A percentile compares a stretch with the other conserved stretches of the same genome.
phyloP scores from a whole-genome alignment of 2,888 invertebrate species.

The Holacanthella duospinosa region DNA sequence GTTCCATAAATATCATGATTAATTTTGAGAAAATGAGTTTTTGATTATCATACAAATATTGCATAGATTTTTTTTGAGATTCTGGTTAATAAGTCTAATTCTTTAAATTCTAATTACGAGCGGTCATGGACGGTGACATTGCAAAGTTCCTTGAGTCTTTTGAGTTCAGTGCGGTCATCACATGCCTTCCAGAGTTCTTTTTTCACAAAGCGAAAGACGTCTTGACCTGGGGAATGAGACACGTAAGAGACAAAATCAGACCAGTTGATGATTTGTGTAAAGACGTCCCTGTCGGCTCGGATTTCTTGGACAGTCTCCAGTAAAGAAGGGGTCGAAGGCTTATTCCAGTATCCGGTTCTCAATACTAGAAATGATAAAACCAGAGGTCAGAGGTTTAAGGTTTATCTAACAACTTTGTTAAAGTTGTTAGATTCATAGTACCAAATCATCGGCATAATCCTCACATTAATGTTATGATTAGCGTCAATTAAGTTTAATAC shows the following conservation, averaged over 20 bases:
- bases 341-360: constrained; percentile 68
- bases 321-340: constrained; percentile 50
- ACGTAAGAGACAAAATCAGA: constrained; percentile 77
- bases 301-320: constrained; percentile 59
- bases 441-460: not conserved
- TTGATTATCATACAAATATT: too few relatives aligned
- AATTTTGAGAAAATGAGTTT: too few relatives aligned
- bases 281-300: constrained; percentile 80
- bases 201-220: constrained; percentile 86
- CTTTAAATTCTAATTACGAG: too few relatives aligned
- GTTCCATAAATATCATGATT: too few relatives aligned
- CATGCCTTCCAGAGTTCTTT: constrained; percentile 81
- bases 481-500: not conserved
- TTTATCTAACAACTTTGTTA: constrained; percentile 49
- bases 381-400: constrained; percentile 24
- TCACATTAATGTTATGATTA: not conserved
- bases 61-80: too few relatives aligned
- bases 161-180: constrained; percentile 77
- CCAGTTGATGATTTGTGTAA: constrained; percentile 83
- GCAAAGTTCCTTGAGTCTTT: constrained; percentile 77
- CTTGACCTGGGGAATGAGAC: constrained; percentile 77
- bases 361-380: constrained; percentile 64
- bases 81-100: too few relatives aligned
- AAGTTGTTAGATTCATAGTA: not conserved
- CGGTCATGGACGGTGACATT: constrained; percentile 81